A percentile compares a stretch with the other conserved stretches of the same genome.
Evolutionary conservation across 2,797 vertebrate genomes (phyloP).

Genomic region (Sebastiscus tertius): DNA sequence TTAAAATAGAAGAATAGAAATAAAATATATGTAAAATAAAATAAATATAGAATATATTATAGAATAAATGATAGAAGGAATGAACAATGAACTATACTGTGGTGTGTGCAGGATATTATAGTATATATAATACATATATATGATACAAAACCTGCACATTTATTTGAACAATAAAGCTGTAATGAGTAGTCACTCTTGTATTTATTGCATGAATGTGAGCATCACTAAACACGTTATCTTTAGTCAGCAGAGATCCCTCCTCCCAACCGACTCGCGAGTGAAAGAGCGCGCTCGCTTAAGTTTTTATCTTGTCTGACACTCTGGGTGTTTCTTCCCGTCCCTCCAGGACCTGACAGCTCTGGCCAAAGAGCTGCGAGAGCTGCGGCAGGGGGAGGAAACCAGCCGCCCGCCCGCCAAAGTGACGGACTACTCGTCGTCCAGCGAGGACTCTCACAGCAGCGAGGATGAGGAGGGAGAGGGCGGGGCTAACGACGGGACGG

Average conservation of each 20-base stretch:
- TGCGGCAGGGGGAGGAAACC: conserved; percentile 93
- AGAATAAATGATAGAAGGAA: not conserved
- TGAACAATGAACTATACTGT: not conserved
- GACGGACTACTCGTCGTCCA: conserved; percentile 98
- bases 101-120: not conserved
- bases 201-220: not conserved
- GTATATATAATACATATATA: too few relatives aligned
- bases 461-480: conserved; percentile 95
- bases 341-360: conserved; percentile 94
- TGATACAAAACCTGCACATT: too few relatives aligned
- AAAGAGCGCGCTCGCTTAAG: not conserved
- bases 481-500: conserved; percentile 91
- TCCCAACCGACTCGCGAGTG: not conserved
- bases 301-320: not conserved
- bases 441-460: conserved; percentile 96
- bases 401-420: conserved; percentile 96
- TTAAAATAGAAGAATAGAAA: too few relatives aligned
- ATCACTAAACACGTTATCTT: not conserved
- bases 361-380: conserved; percentile 95
- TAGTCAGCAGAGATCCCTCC: not conserved
- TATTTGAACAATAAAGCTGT: not conserved
- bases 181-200: not conserved
- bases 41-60: not conserved
- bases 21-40: too few relatives aligned
- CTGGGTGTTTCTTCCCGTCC: not conserved